phyloP scores from a whole-genome alignment of 2,888 invertebrate genomes.

The Anoncus sp. region DNA sequence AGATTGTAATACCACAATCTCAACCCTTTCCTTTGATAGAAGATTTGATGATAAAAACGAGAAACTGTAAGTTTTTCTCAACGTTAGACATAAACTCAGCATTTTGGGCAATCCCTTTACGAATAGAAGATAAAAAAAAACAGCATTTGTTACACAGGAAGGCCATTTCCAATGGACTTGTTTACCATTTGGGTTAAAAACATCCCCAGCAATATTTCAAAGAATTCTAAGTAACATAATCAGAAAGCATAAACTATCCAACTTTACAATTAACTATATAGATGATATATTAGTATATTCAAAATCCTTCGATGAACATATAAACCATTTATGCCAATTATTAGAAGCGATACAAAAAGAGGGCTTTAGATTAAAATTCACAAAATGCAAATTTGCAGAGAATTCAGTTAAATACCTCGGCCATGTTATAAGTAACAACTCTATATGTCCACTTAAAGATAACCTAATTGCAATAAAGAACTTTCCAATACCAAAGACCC shows the following conservation, averaged over 20 bases:
- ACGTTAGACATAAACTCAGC: slow-evolving; percentile 7
- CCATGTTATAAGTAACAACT: background rate
- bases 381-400: slow-evolving; percentile 1
- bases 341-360: slow-evolving; percentile 1
- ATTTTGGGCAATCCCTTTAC: slow-evolving; percentile 5
- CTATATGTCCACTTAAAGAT: slow-evolving; percentile 2
- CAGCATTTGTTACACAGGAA: slow-evolving; percentile 8
- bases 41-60: slow-evolving; percentile 2
- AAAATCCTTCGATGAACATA: slow-evolving; percentile 4
- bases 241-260: background rate
- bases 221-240: slow-evolving; percentile 2
- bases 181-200: slow-evolving; percentile 7
- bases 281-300: slow-evolving; percentile 3
- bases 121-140: background rate
- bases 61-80: background rate
- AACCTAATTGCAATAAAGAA: background rate
- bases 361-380: slow-evolving; percentile 8
- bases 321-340: background rate
- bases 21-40: slow-evolving; percentile 1
- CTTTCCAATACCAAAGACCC: background rate
- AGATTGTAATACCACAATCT: slow-evolving; percentile 1
- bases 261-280: background rate
- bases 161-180: slow-evolving; percentile 8
- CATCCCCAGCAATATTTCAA: slow-evolving; percentile 8
- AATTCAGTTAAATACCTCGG: background rate